Evolutionary conservation across 2,113 vertebrate species (phyloP).

Genomic region (Melanerpes aurifrons): DNA sequence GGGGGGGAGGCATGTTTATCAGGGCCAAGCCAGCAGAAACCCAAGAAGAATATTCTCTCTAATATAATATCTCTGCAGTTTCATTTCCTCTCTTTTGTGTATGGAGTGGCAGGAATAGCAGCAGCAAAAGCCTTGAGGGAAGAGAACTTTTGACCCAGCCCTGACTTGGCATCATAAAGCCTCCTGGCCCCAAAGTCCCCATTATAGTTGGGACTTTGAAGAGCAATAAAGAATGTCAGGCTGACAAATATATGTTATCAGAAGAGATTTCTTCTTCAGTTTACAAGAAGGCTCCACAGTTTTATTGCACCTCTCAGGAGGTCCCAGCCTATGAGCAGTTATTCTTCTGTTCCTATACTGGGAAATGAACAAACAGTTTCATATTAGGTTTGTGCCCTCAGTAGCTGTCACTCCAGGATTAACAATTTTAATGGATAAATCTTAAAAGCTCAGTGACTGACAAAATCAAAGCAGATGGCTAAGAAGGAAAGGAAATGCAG

Average conservation of each 20-base stretch:
- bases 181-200: conserved; percentile 15
- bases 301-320: conserved; percentile 48
- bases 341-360: not conserved
- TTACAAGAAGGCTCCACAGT: not conserved
- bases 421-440: not conserved
- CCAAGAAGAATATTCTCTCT: not conserved
- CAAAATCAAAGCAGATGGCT: conserved; percentile 10
- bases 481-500: not conserved
- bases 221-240: conserved; percentile 64
- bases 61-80: not conserved
- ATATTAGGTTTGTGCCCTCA: not conserved
- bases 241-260: conserved; percentile 56
- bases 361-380: not conserved
- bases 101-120: not conserved
- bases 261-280: conserved; percentile 33
- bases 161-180: conserved; percentile 32
- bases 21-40: not conserved
- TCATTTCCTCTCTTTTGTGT: conserved; percentile 22
- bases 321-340: not conserved
- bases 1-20: not conserved
- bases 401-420: not conserved
- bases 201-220: conserved; percentile 34
- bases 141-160: conserved; percentile 36
- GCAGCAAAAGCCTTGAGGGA: conserved; percentile 18
- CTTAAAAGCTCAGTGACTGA: conserved; percentile 24